These are phyloP conservation scores for Sebastes reedi DNA, from an alignment of 2,797 vertebrate genomes.

Conservation along the genomic window DNA sequence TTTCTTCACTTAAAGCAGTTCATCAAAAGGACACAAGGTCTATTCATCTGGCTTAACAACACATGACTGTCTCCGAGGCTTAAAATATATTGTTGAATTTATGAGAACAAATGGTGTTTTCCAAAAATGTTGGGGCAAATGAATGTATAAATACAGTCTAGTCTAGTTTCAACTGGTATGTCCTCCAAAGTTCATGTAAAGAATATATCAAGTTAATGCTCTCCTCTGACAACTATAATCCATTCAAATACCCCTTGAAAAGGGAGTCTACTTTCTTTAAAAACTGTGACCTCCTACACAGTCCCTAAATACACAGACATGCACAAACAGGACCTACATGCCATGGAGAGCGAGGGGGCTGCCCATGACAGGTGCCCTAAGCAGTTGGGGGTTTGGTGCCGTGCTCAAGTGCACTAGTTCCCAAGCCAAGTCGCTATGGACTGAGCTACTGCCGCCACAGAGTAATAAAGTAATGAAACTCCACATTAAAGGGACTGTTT, in stretches of 20 bases:
- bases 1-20: not conserved
- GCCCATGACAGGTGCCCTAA: too few species aligned
- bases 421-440: too few species aligned
- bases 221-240: not conserved
- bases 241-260: not conserved
- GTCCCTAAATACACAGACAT: too few species aligned
- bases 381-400: too few species aligned
- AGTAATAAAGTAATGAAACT: too few species aligned
- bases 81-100: not conserved
- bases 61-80: not conserved
- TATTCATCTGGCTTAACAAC: not conserved
- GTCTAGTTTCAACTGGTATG: not conserved
- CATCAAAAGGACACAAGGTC: not conserved
- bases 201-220: not conserved
- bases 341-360: too few species aligned
- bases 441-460: too few species aligned
- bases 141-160: too few species aligned
- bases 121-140: not conserved
- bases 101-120: not conserved
- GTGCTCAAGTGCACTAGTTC: too few species aligned
- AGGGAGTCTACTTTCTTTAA: not conserved
- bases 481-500: too few species aligned
- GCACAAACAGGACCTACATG: too few species aligned
- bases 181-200: not conserved
- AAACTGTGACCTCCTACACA: not conserved